phyloP scores from a whole-genome alignment of 2,888 invertebrate species.

The Zaprionus obscuricornis region DNA sequence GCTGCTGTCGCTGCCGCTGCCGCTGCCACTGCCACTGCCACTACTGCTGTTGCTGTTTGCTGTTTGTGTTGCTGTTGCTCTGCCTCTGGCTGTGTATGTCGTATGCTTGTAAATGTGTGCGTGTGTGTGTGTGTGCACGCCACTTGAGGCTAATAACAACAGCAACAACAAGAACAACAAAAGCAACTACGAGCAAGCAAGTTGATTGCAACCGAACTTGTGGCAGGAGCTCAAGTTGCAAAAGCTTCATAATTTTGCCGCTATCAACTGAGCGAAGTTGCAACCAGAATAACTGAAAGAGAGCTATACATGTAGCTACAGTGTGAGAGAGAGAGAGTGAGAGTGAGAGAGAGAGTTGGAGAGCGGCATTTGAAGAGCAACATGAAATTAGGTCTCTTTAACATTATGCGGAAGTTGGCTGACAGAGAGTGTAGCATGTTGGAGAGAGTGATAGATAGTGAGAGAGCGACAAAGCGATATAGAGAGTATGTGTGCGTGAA shows the following conservation, averaged over 20 bases:
- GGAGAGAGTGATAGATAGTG: too few species aligned
- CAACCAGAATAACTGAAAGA: too few species aligned
- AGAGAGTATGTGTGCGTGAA: neutral
- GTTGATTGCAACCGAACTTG: conserved; percentile 62
- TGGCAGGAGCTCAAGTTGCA: conserved; percentile 56
- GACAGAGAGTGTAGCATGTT: too few species aligned
- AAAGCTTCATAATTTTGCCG: conserved; percentile 61
- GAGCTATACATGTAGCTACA: too few species aligned
- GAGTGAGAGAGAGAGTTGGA: neutral
- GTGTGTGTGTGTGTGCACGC: conserved; percentile 40
- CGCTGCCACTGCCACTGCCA: too few species aligned
- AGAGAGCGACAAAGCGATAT: conserved; percentile 4
- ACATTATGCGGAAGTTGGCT: conserved; percentile 39
- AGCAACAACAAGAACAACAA: conserved; percentile 47
- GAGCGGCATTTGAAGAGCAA: conserved; percentile 11
- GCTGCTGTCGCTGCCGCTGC: neutral
- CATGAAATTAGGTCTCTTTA: conserved; percentile 37
- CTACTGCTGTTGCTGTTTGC: too few species aligned
- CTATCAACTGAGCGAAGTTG: conserved; percentile 35
- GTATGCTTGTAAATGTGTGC: conserved; percentile 6
- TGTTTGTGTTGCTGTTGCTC: conserved; percentile 12
- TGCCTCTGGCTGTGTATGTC: neutral
- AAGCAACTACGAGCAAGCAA: conserved; percentile 51
- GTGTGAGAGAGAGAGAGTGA: neutral
- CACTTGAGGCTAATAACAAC: conserved; percentile 75